Evolutionary conservation across 2,888 invertebrate genomes (phyloP), one percentile per base, ranked within the genome.

Genomic region (Xestia ashworthii): DNA sequence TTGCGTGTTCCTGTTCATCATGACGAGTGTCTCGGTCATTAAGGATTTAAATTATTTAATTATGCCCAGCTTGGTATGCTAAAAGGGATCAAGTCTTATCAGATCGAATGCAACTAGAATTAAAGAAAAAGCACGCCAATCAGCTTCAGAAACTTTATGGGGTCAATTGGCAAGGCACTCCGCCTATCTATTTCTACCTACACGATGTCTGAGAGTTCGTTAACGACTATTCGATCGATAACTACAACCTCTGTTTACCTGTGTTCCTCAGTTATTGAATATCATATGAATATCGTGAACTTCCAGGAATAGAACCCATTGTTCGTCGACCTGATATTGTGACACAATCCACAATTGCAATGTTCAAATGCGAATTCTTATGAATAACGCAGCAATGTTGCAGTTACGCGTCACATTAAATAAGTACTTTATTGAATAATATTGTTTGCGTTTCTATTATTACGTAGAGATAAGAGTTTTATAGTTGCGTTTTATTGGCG

Each of bases 81-180:
- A 19, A 32, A 76, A 69, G 14, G 58, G 41, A 19, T 41, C 16
- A 8, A 38, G 8, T 11, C 66, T 41, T n/a, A 12, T 66, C 4
- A 41, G 48, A 16, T n/a, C 9, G n/a, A 69, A n/a, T 50, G 44
- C 16, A 44, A 38, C 4, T 9, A 67, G 67, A 46, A 25, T 46
- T 41, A 79, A 46, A 44, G 16, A 78, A 58, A 22, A 68, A 79
- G 6, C 50, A 53, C 38, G 38, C 22, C 22, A 64, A 38, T 50
- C 41, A 25, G 65, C 46, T 83, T 62, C 2, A 65, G 60, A 66
- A 82, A 48, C 32, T 71, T 70, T 71, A 73, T 72, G 62, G 19
- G 80, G 80, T 70, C 76, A 79, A 64, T 74, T 71, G 67, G 71
- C 66, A 62, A 82, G 82, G 78, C 76, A 76, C 60, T 67, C 76